A percentile compares a stretch with the other conserved stretches of the same genome.
Conservation (phyloP, 2,797 vertebrate species). For the Pygocentrus nattereri region DNA sequence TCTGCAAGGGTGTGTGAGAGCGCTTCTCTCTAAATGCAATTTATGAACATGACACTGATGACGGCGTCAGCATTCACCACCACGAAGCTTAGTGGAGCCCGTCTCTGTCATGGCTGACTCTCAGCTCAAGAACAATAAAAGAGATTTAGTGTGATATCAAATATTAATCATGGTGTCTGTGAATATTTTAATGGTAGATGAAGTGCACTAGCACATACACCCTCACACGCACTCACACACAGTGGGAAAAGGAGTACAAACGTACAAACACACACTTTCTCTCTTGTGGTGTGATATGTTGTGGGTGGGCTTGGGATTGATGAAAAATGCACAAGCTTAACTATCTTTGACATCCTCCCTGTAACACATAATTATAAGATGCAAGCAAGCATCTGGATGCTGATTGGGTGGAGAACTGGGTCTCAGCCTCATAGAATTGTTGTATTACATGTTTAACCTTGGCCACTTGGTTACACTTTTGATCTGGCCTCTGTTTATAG, state of each 20-base stretch:
- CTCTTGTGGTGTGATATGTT: background rate
- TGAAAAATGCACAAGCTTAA: conserved; percentile 57
- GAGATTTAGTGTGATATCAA: conserved; percentile 57
- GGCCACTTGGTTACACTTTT: background rate
- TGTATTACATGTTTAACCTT: background rate
- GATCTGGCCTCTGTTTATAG: background rate
- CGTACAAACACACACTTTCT: conserved; percentile 6
- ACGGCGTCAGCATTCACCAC: conserved; percentile 41
- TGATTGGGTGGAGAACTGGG: background rate
- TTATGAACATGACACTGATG: conserved; percentile 51
- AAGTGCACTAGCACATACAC: conserved; percentile 8
- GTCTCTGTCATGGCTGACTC: conserved; percentile 41
- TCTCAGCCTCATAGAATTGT: background rate
- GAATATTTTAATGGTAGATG: conserved; percentile 59
- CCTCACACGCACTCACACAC: background rate
- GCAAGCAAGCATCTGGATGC: background rate
- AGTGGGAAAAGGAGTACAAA: no score
- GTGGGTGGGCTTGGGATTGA: conserved; percentile 33
- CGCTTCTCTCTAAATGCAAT: conserved; percentile 58
- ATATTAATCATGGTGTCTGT: conserved; percentile 59
- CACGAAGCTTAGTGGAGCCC: background rate
- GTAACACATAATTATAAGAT: conserved; percentile 23
- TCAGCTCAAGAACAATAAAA: conserved; percentile 52
- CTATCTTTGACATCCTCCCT: conserved; percentile 40
- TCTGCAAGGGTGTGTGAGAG: conserved; percentile 46